Conservation (phyloP, 2,113 vertebrate genomes). For the Cricetomys ansorgei region DNA sequence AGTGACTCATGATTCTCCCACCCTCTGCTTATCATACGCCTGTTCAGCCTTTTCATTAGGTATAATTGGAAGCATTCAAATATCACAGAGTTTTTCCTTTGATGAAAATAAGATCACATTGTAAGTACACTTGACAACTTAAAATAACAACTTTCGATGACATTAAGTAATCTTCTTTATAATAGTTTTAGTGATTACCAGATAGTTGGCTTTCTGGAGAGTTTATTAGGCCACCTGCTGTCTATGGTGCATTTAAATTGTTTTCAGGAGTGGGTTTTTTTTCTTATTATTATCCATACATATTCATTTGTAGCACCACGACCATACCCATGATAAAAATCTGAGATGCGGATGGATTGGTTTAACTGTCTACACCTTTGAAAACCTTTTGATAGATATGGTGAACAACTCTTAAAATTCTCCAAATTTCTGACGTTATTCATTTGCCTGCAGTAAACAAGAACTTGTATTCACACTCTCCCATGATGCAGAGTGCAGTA, state of each 20-base stretch:
- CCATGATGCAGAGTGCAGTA: not conserved
- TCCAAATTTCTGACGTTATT: not conserved
- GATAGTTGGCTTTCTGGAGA: not conserved
- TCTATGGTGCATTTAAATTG: not conserved
- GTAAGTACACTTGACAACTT: constrained; percentile 1
- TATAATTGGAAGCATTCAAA: constrained; percentile 23
- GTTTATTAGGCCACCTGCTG: not conserved
- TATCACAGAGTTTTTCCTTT: not conserved
- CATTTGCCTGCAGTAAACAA: not conserved
- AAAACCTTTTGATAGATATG: not conserved
- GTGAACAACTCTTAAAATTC: not conserved
- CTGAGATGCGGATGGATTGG: not conserved
- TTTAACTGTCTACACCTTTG: not conserved
- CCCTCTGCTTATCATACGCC: not conserved
- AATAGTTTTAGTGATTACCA: not conserved
- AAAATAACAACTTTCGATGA: constrained; percentile 32
- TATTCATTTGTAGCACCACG: not conserved
- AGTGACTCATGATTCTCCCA: not conserved
- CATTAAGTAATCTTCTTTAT: constrained; percentile 4
- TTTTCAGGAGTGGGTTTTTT: not conserved
- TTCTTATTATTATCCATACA: not conserved
- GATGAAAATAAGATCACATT: constrained; percentile 35
- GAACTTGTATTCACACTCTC: not conserved
- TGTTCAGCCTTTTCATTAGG: constrained; percentile 34
- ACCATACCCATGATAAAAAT: not conserved